Base-by-base conservation (phyloP, 2,113 vertebrate genomes). In the Xiphias gladius region DNA sequence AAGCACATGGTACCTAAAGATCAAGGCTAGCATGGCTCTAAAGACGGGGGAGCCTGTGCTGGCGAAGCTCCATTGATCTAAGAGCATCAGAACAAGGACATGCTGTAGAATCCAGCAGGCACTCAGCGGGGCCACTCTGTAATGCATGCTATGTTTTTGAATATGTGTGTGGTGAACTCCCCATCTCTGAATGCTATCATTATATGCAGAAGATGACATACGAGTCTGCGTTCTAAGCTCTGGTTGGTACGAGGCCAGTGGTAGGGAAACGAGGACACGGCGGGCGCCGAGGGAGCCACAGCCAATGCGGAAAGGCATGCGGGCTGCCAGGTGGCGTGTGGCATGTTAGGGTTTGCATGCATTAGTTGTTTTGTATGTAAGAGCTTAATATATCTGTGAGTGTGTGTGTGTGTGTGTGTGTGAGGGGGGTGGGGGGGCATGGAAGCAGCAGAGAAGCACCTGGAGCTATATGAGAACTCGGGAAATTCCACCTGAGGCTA, bases 401-500 rank as follows among this genome's bases (percentile, higher is more conserved):
- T 68, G 43, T 64, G 41, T 80, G 81, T 80, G 64, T 58, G n/a
- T 20, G 37, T 50, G 83, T 68, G 43, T 64, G 41, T 80, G 81
- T 80, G 64, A n/a, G n/a, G n/a, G n/a, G n/a, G n/a, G n/a, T n/a
- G 43, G 41, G 20, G 50, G 50, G 50, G 83, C 37, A 54, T 32
- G 57, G 67, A 65, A 74, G 66, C 37, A 46, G 72, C 73, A 68
- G 75, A 79, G 73, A 79, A 76, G 52, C 82, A 88, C 85, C 72
- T 58, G 69, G 69, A 84, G 86, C 79, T 58, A 64, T 74, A 61
- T 72, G 76, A 83, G 68, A 77, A 87, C 35, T 62, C 84, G 35
- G 76, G 78, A 80, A 87, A 67, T 88, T 89, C 76, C 64, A 80
- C 88, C 88, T 80, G 68, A 76, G 82, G 84, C 81, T 46, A 67